Evolutionary conservation across 2,797 vertebrate species (phyloP), one percentile per base, ranked within the genome.

Genomic region (Lophius americanus): DNA sequence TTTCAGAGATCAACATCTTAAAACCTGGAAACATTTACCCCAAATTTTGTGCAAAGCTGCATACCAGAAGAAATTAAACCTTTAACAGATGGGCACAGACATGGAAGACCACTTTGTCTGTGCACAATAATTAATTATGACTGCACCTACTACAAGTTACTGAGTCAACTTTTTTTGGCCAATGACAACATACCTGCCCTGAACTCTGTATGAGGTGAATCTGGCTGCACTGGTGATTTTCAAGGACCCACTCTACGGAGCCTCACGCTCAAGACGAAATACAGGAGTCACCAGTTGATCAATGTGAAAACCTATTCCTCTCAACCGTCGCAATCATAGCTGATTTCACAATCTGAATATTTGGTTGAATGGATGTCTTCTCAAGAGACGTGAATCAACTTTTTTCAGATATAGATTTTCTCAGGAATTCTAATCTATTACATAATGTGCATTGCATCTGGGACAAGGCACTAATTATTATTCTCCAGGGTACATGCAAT

Each of bases 211-310:
- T 85, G 60, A 88, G 85, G 77, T 75, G 60, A 86, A 73, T 54
- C 73, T 81, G 43, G 64, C 67, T 53, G 76, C 86, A 67, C 87
- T 59, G 73, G 46, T 90, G 89, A 79, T 65, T 91, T 69, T 91
- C 76, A 90, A 93, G 92, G 70, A 83, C 63, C 87, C 89, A 86
- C 90, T 93, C 48, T 76, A 85, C n/a, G 47, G 54, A 85, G 55
- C 43, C 70, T 61, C 70, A 88, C 56, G 63, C 74, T 85, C 75
- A 79, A 64, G 71, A 68, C 9, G 4, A 67, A 75, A 57, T 44
- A 49, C 58, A 70, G 64, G 64, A 83, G 50, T 47, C 67, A 67
- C 67, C 32, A 69, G 75, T 63, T 55, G 48, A 62, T 64, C 13
- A 46, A 73, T 4, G 2, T 46, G 38, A 66, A 69, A 62, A 63